phyloP scores from a whole-genome alignment of 1,140 invertebrate species.

The Trigoniulus corallinus region DNA sequence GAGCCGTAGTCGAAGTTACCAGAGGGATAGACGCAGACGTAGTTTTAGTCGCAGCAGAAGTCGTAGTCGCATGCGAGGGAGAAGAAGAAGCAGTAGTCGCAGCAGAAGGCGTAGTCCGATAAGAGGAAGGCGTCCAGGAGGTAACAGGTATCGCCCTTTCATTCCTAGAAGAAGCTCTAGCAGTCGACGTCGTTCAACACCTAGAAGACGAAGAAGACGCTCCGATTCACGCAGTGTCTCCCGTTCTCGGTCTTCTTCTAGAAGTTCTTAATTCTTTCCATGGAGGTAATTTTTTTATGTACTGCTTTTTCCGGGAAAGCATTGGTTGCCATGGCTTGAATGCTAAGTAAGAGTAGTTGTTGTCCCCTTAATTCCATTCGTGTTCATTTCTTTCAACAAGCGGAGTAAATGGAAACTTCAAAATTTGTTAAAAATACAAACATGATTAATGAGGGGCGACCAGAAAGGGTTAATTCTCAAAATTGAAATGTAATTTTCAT shows the following conservation, averaged over 20 bases:
- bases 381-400: too few relatives aligned
- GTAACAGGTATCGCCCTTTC: background rate
- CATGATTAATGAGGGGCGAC: too few relatives aligned
- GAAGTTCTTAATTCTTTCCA: too few relatives aligned
- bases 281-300: too few relatives aligned
- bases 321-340: too few relatives aligned
- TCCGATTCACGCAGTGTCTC: background rate
- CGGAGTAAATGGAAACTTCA: too few relatives aligned
- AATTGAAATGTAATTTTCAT: too few relatives aligned
- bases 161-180: background rate
- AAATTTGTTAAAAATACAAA: too few relatives aligned
- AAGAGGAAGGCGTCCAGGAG: background rate
- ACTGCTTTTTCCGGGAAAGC: too few relatives aligned
- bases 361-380: too few relatives aligned
- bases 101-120: background rate
- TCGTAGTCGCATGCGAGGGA: slow-evolving; percentile 4
- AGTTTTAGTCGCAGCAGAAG: slow-evolving; percentile 7
- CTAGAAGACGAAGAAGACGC: background rate
- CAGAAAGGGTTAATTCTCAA: too few relatives aligned
- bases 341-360: too few relatives aligned
- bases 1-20: slow-evolving; percentile 7
- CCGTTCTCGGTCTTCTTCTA: background rate
- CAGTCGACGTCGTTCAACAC: background rate
- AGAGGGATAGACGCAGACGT: slow-evolving; percentile 5
- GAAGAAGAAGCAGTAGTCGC: slow-evolving; percentile 6